These are phyloP conservation scores for Eulithis testata DNA, from an alignment of 2,888 invertebrate species.

Conservation along the genomic window DNA sequence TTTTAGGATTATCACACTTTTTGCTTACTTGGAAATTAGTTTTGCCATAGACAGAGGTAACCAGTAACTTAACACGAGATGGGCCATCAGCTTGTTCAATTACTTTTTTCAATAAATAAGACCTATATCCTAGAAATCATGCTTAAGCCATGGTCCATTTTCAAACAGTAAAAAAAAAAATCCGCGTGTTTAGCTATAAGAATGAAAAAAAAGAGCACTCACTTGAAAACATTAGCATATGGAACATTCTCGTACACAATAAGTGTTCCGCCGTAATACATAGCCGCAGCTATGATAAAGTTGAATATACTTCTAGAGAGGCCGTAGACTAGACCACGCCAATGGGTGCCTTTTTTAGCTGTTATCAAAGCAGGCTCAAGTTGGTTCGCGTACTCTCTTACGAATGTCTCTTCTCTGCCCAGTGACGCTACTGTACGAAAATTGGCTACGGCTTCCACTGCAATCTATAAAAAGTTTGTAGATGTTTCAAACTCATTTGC, in stretches of 20 bases:
- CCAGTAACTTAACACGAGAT: too few relatives aligned
- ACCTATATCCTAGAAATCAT: too few relatives aligned
- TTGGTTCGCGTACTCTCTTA: slow-evolving; percentile 85
- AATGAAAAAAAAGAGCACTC: slow-evolving; percentile 50
- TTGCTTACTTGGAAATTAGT: too few relatives aligned
- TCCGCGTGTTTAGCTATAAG: too few relatives aligned
- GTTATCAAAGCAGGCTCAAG: slow-evolving; percentile 85
- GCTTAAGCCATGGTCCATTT: too few relatives aligned
- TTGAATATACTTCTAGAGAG: slow-evolving; percentile 89
- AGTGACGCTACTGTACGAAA: slow-evolving; percentile 91
- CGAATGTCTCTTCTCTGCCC: slow-evolving; percentile 88
- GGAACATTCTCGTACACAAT: slow-evolving; percentile 84
- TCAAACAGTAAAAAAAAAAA: too few relatives aligned
- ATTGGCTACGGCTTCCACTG: slow-evolving; percentile 91
- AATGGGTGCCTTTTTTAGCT: slow-evolving; percentile 86
- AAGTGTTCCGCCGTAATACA: slow-evolving; percentile 89
- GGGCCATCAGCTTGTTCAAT: too few relatives aligned
- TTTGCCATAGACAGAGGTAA: too few relatives aligned
- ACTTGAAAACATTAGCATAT: slow-evolving; percentile 89
- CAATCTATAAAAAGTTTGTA: slow-evolving; percentile 73
- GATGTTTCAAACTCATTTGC: too few relatives aligned
- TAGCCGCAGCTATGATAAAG: slow-evolving; percentile 88
- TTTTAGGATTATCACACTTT: too few relatives aligned
- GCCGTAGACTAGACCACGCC: slow-evolving; percentile 88
- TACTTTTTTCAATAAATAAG: too few relatives aligned